A percentile compares a stretch with the other conserved stretches of the same genome.
phyloP scores from a whole-genome alignment of 2,113 vertebrate genomes.

The human region DNA sequence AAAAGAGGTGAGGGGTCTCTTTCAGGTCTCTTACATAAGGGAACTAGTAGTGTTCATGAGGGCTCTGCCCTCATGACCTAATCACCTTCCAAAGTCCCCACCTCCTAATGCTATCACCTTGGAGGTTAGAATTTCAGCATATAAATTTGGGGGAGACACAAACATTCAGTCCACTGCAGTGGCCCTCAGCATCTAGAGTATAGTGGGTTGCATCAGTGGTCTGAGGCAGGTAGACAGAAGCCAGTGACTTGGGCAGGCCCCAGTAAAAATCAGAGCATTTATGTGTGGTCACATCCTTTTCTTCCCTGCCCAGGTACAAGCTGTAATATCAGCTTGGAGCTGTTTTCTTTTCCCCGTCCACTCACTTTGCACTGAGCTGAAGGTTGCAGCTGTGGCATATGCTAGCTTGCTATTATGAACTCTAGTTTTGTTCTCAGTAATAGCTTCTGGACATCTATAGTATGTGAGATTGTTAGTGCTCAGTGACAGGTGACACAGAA shows the following conservation, averaged over 20 bases:
- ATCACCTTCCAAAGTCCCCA: no score
- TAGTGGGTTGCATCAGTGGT: not conserved
- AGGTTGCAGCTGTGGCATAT: not conserved
- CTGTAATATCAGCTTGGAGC: not conserved
- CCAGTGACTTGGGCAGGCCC: not conserved
- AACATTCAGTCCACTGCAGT: not conserved
- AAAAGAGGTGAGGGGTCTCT: no score
- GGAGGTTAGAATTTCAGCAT: not conserved
- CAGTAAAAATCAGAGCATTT: not conserved
- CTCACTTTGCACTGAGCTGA: not conserved
- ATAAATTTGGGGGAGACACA: not conserved
- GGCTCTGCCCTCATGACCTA: no score
- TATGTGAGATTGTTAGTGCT: not conserved
- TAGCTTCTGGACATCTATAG: not conserved
- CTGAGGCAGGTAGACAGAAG: not conserved
- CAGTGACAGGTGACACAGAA: not conserved
- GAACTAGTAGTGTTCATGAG: no score
- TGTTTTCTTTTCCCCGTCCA: not conserved
- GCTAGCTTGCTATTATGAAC: not conserved
- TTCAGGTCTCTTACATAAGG: no score
- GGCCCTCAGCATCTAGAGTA: not conserved
- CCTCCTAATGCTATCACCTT: not conserved
- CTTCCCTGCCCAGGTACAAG: not conserved
- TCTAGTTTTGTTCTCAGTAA: not conserved
- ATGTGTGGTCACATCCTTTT: not conserved